Base-by-base conservation (phyloP, 2,797 vertebrate species). In the Anguilla marmorata region DNA sequence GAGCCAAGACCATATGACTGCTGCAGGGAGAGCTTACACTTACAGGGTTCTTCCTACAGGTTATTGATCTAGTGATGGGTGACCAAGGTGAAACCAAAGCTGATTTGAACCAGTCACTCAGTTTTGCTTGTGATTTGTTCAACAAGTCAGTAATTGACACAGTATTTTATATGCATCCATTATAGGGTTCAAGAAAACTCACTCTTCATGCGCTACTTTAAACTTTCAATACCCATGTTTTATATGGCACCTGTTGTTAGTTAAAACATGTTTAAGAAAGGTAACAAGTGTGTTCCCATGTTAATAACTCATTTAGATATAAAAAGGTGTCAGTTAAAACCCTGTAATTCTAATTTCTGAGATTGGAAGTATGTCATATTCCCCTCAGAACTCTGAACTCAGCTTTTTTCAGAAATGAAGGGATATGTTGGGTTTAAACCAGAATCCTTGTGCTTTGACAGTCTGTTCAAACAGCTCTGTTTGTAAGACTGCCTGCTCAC, bases 1-100 rank as follows among this genome's bases (percentile, higher is more conserved):
- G 33, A 79, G 2, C 27, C 74, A 79, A n/a, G 63, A 24, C 63
- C 24, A 9, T 66, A 66, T 4, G 16, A 60, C 63, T 27, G 63
- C 63, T 33, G 30, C 27, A 14, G 69, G 11, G 30, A 37, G 69
- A 37, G 69, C 27, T 74, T 33, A 9, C 6, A 27, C 7, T 12
- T 16, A 37, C 3, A 16, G 33, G n/a, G 30, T 14, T 74, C 30
- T 74, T 2, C 27, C 27, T 72, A 19, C 56, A 58, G 56, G 19
- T 58, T 19, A 1, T 58, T 33, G 7, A 19, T 5, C 63, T 27
- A 11, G 24, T 27, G n/a, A 27, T 69, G 63, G n/a, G 7, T 11
- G n/a, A 27, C 27, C n/a, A n/a, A 69, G 63, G 63, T 69, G 63
- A 69, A 69, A n/a, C 63, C n/a, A 69, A 69, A 69, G 63, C 63